Percentiles rank a stretch among this genome's conserved stretches.
Conservation (phyloP, 2,797 vertebrate genomes). For the Coccyzus lansbergi region DNA sequence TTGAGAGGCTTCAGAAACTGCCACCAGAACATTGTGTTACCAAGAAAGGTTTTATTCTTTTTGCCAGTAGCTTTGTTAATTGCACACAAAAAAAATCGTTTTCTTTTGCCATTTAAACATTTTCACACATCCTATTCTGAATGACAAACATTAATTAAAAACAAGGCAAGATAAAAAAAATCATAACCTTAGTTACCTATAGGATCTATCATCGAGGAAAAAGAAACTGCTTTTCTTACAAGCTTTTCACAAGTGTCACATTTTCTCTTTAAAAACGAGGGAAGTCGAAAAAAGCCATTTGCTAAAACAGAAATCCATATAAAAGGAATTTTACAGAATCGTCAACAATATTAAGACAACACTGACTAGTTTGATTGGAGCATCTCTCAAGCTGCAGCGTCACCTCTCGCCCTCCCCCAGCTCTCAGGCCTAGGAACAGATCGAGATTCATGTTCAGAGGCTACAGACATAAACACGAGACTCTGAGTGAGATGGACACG, state of each 20-base stretch:
- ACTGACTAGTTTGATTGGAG: slow-evolving; percentile 77
- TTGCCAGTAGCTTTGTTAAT: slow-evolving; percentile 94
- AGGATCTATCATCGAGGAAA: slow-evolving; percentile 71
- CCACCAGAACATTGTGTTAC: slow-evolving; percentile 64
- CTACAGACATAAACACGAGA: slow-evolving; percentile 53
- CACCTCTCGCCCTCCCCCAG: neutral
- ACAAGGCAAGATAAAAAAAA: slow-evolving; percentile 83
- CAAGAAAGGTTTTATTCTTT: slow-evolving; percentile 81
- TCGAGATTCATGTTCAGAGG: slow-evolving; percentile 59
- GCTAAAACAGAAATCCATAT: slow-evolving; percentile 80
- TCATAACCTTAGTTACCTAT: slow-evolving; percentile 82
- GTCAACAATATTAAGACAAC: slow-evolving; percentile 83
- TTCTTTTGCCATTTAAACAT: slow-evolving; percentile 84
- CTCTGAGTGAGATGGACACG: slow-evolving; percentile 3
- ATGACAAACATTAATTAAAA: slow-evolving; percentile 94
- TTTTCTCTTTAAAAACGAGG: slow-evolving; percentile 79
- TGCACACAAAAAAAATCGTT: slow-evolving; percentile 85
- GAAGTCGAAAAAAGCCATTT: slow-evolving; percentile 73
- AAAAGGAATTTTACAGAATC: slow-evolving; percentile 82
- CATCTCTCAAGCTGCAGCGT: slow-evolving; percentile 57
- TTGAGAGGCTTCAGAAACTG: neutral
- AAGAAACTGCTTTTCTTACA: slow-evolving; percentile 77
- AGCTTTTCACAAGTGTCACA: slow-evolving; percentile 82
- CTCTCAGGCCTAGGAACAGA: slow-evolving; percentile 57
- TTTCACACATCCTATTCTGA: slow-evolving; percentile 93